phyloP scores from a whole-genome alignment of 2,888 invertebrate genomes.

The Pollenia amentaria region DNA sequence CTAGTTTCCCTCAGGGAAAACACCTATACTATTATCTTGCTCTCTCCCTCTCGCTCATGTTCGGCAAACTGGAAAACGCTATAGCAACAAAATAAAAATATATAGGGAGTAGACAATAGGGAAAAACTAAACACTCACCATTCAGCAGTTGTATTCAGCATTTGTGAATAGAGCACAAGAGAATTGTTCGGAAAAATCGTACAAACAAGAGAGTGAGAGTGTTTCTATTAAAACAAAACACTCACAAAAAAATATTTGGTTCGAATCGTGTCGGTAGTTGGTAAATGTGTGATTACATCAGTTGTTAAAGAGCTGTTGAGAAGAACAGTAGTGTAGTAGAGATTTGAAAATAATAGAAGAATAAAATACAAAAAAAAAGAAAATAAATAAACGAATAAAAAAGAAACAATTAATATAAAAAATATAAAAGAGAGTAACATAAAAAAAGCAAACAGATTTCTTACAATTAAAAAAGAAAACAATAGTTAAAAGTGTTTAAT shows the following conservation, averaged over 20 bases:
- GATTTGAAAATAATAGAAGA: background rate
- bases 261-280: slow-evolving; percentile 79
- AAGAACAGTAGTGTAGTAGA: slow-evolving; percentile 75
- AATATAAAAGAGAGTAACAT: slow-evolving; percentile 32
- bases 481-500: slow-evolving; percentile 22
- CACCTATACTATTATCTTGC: slow-evolving; percentile 17
- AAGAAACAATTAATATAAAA: slow-evolving; percentile 53
- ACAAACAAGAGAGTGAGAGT: slow-evolving; percentile 63
- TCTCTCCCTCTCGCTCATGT: background rate
- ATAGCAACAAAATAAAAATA: background rate
- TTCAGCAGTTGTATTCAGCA: slow-evolving; percentile 72
- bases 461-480: slow-evolving; percentile 29
- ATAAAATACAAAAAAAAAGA: slow-evolving; percentile 64
- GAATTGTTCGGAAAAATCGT: background rate
- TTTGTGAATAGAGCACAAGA: slow-evolving; percentile 38
- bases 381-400: slow-evolving; percentile 58
- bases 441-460: slow-evolving; percentile 47
- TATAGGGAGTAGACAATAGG: slow-evolving; percentile 59
- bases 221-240: slow-evolving; percentile 11
- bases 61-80: slow-evolving; percentile 15
- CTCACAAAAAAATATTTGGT: slow-evolving; percentile 71
- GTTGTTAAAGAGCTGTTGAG: slow-evolving; percentile 80
- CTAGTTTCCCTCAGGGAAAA: background rate
- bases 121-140: slow-evolving; percentile 58
- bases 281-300: slow-evolving; percentile 79